These are phyloP conservation scores for Pachyseris speciosa DNA, from an alignment of 64 coral and sea anemone genomes.

Conservation along the genomic window DNA sequence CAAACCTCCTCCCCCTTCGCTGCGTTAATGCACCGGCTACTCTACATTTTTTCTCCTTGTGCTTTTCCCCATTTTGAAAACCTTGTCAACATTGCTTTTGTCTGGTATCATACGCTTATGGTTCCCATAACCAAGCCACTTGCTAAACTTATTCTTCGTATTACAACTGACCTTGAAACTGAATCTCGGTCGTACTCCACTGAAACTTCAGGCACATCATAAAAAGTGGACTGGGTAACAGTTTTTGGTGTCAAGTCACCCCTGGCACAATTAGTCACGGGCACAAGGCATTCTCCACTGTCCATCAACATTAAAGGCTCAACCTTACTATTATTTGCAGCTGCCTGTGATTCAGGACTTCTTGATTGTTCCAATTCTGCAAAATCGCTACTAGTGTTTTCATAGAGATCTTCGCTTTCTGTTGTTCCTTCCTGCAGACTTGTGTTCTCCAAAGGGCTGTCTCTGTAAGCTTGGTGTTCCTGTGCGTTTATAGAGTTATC, in stretches of 20 bases:
- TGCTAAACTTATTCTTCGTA: no score
- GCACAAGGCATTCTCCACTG: conserved; percentile 49
- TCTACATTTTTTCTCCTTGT: no score
- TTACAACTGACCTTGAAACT: conserved; percentile 45
- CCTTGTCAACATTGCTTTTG: no score
- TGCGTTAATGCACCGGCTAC: no score
- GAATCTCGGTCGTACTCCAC: conserved; percentile 29
- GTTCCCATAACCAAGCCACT: no score
- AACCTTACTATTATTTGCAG: neutral
- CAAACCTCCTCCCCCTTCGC: no score
- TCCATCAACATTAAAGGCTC: conserved; percentile 38
- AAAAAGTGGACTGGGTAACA: neutral
- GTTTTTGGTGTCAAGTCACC: neutral
- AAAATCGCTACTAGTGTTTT: neutral
- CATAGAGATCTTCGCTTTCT: neutral
- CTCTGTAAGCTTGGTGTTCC: neutral
- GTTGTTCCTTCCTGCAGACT: neutral
- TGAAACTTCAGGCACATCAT: neutral
- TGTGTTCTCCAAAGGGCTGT: neutral
- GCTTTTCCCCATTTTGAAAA: no score
- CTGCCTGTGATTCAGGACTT: neutral
- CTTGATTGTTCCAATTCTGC: neutral
- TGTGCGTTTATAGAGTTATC: neutral
- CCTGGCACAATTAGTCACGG: conserved; percentile 12
- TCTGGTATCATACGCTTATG: no score